Evolutionary conservation across 2,113 vertebrate species (phyloP).

Genomic region (Silurus asotus): DNA sequence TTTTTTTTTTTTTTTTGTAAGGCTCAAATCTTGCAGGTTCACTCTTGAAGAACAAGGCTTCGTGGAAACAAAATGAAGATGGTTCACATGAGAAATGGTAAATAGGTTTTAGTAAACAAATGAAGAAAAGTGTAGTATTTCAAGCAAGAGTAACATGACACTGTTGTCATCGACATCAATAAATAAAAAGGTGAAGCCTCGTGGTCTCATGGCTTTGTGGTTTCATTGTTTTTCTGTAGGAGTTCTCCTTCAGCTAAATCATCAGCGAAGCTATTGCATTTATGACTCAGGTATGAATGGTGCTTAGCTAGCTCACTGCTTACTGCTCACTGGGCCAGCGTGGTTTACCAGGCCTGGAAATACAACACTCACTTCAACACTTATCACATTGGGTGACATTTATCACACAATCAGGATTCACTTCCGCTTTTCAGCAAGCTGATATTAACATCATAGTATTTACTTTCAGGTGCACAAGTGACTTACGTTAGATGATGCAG

Average conservation of each 20-base stretch:
- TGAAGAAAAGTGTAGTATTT: not conserved
- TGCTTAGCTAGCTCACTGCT: not conserved
- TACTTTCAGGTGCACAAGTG: not conserved
- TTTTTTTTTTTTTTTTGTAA: not conserved
- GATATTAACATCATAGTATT: not conserved
- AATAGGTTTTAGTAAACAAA: not conserved
- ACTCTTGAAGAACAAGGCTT: not conserved
- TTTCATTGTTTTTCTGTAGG: not conserved
- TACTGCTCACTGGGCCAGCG: not conserved
- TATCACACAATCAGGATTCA: not conserved
- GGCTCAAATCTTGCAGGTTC: not conserved
- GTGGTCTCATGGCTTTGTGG: not conserved
- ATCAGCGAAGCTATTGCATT: not conserved
- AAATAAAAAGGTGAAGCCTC: not conserved
- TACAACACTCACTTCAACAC: not conserved
- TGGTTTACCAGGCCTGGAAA: constrained; percentile 20
- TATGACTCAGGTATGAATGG: not conserved
- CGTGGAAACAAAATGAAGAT: not conserved
- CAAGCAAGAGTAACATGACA: not conserved
- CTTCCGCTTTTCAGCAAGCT: not conserved
- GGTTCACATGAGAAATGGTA: not conserved
- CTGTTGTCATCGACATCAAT: not conserved
- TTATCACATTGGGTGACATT: not conserved
- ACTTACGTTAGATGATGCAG: constrained; percentile 48
- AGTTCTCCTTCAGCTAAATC: not conserved